These are phyloP conservation scores for Acipenser oxyrinchus DNA, from an alignment of 2,797 vertebrate genomes.

Conservation along the genomic window DNA sequence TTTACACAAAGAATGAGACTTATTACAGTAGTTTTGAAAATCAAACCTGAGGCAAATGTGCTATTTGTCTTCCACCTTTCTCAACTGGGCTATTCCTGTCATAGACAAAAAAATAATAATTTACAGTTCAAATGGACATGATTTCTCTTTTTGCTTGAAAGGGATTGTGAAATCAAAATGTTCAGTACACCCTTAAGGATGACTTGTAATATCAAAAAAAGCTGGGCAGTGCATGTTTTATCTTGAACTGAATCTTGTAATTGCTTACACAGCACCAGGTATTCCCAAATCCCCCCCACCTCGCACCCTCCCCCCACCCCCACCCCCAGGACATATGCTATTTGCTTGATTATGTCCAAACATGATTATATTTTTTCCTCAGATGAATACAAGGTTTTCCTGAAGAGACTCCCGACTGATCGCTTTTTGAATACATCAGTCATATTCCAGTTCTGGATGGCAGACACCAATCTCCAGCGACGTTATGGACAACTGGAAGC, in stretches of 20 bases:
- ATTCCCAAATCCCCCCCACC: no score
- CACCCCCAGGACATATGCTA: no score
- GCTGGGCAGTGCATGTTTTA: no score
- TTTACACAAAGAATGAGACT: constrained; percentile 32
- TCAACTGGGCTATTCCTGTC: constrained; percentile 28
- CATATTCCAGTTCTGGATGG: constrained; percentile 81
- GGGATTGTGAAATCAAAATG: no score
- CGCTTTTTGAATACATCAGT: constrained; percentile 80
- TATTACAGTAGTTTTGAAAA: no score
- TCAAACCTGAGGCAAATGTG: no score
- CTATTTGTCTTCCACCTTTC: constrained; percentile 29
- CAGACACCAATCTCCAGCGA: constrained; percentile 75
- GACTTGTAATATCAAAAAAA: no score
- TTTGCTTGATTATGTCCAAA: neutral
- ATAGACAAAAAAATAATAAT: constrained; percentile 2
- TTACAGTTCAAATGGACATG: neutral
- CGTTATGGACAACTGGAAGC: constrained; percentile 79
- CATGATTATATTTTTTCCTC: constrained; percentile 10
- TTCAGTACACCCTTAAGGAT: no score
- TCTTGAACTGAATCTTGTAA: no score
- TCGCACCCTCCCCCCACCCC: no score
- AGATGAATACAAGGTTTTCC: constrained; percentile 88
- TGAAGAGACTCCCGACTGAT: constrained; percentile 80
- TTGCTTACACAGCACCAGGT: no score
- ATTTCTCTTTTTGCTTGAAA: no score